These are phyloP conservation scores for Agrotis clavis DNA, from an alignment of 2,888 invertebrate species.

Conservation along the genomic window DNA sequence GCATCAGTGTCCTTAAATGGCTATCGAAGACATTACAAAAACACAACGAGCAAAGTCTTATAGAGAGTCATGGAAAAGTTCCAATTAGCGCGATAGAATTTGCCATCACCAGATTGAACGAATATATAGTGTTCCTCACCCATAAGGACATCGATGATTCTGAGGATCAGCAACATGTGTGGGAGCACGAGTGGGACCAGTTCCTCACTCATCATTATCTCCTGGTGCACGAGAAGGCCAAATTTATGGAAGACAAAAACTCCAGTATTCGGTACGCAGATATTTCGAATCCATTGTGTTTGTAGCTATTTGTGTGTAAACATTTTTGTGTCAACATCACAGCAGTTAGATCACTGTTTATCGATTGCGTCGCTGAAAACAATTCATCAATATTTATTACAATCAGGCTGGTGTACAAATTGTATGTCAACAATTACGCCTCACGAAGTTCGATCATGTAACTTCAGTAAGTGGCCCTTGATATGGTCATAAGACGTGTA, in stretches of 20 bases:
- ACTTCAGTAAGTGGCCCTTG: background rate
- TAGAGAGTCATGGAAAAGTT: constrained; percentile 92
- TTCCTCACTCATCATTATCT: constrained; percentile 94
- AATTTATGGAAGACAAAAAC: constrained; percentile 86
- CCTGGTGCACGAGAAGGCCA: constrained; percentile 92
- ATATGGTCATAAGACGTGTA: background rate
- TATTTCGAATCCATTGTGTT: constrained; percentile 39
- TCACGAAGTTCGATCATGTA: constrained; percentile 25
- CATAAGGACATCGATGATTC: constrained; percentile 95
- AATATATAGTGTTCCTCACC: constrained; percentile 94
- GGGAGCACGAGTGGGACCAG: constrained; percentile 97
- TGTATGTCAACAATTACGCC: constrained; percentile 46
- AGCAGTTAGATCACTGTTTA: constrained; percentile 69
- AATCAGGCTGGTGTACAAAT: constrained; percentile 22
- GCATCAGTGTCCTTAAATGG: constrained; percentile 96
- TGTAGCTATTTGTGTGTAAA: constrained; percentile 57
- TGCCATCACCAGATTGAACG: constrained; percentile 94
- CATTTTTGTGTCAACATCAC: constrained; percentile 56
- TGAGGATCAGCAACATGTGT: constrained; percentile 92
- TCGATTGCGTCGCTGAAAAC: constrained; percentile 53
- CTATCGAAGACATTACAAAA: constrained; percentile 91
- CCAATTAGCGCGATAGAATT: constrained; percentile 95
- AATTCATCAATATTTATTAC: constrained; percentile 61
- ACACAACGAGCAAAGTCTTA: constrained; percentile 90
- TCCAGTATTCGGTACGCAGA: constrained; percentile 78